phyloP scores from a whole-genome alignment of 2,888 invertebrate species.

The Synanthedon vespiformis region DNA sequence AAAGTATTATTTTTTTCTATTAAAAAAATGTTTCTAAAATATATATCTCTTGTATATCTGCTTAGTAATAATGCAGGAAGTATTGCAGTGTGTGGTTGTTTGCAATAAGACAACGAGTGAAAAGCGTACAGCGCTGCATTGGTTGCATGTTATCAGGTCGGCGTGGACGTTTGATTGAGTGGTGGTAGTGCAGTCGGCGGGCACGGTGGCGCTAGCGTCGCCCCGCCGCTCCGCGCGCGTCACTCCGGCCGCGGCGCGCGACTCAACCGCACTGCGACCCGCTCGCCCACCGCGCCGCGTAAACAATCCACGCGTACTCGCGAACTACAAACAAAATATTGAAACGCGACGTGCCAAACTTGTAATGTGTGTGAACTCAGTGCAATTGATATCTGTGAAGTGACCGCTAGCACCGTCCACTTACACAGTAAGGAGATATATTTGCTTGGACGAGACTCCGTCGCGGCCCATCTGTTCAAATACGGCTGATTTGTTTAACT shows the following conservation, averaged over 20 bases:
- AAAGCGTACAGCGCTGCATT: too few relatives aligned
- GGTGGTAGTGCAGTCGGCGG: constrained; percentile 20
- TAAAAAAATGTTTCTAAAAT: too few relatives aligned
- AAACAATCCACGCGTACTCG: constrained; percentile 29
- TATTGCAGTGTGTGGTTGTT: too few relatives aligned
- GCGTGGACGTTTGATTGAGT: constrained; percentile 39
- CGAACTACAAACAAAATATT: constrained; percentile 14
- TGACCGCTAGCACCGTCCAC: constrained; percentile 24
- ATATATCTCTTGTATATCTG: too few relatives aligned
- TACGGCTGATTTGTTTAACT: constrained; percentile 48
- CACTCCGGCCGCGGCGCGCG: constrained; percentile 66
- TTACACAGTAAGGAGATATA: constrained; percentile 13
- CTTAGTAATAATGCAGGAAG: too few relatives aligned
- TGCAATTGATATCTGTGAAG: constrained; percentile 41
- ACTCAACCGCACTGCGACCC: constrained; percentile 36
- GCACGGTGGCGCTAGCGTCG: constrained; percentile 38
- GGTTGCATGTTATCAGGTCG: constrained; percentile 10
- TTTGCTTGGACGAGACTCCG: not conserved
- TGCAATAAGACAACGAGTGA: too few relatives aligned
- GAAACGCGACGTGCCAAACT: constrained; percentile 44
- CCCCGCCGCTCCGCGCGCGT: constrained; percentile 41
- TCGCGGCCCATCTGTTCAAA: constrained; percentile 26
- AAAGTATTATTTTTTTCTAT: too few relatives aligned
- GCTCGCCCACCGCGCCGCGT: constrained; percentile 23
- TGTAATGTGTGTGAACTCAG: constrained; percentile 24